Conservation (phyloP, 2,113 vertebrate species). For the Pelobates fuscus region DNA sequence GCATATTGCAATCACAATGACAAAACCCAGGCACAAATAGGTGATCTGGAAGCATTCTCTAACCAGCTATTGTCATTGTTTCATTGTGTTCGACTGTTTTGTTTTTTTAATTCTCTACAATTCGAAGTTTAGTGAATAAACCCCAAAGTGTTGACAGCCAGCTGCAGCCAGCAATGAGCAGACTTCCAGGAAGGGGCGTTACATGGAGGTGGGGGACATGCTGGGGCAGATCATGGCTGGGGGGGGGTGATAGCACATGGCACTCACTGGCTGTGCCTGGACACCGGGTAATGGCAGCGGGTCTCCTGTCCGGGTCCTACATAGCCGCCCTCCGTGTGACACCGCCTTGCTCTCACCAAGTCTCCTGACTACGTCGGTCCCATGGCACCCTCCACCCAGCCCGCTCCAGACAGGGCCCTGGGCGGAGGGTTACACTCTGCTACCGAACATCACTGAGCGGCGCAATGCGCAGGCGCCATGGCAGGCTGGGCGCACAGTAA, state of each 20-base stretch:
- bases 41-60: too few species aligned
- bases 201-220: not conserved
- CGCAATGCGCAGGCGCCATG: not conserved
- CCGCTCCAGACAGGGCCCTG: not conserved
- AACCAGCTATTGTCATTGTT: too few species aligned
- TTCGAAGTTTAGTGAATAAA: too few species aligned
- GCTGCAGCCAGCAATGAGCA: too few species aligned
- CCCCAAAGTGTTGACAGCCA: too few species aligned
- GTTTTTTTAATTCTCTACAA: too few species aligned
- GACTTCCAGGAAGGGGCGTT: too few species aligned
- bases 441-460: not conserved
- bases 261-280: constrained; percentile 23
- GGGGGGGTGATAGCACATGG: not conserved
- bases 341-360: not conserved
- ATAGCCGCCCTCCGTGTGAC: not conserved
- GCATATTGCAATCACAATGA: too few species aligned
- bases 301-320: constrained; percentile 12
- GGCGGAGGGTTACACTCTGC: constrained; percentile 1
- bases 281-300: not conserved
- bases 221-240: not conserved
- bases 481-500: not conserved
- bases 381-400: not conserved
- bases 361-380: not conserved
- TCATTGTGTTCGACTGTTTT: too few species aligned
- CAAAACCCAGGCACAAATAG: too few species aligned